Percentiles rank a stretch among this genome's conserved stretches.
Conservation (phyloP, 92 coral and sea anemone genomes). For the Zoanthus sansibaricus region DNA sequence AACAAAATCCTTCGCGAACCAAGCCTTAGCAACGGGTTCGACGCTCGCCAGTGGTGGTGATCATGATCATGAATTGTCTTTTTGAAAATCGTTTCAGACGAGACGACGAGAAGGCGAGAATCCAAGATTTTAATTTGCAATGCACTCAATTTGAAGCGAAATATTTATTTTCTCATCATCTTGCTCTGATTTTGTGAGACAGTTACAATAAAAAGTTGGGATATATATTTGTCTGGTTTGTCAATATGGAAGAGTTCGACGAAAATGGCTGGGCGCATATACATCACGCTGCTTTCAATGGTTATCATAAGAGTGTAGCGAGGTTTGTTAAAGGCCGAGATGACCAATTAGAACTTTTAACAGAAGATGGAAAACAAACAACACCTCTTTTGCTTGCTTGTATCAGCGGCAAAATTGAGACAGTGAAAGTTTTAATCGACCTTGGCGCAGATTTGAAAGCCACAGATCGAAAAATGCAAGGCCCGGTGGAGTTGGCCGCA, state of each 20-base stretch:
- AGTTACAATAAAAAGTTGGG: not conserved
- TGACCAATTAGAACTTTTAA: conserved; percentile 91
- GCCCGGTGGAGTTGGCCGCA: conserved; percentile 85
- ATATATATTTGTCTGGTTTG: not conserved
- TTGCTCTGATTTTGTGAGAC: conserved; percentile 4
- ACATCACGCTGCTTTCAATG: conserved; percentile 96
- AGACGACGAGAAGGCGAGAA: not conserved
- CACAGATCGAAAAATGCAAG: conserved; percentile 76
- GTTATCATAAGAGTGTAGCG: conserved; percentile 93
- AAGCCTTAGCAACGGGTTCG: not conserved
- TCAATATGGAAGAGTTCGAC: conserved; percentile 94
- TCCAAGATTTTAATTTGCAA: not conserved
- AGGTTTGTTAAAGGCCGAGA: conserved; percentile 87
- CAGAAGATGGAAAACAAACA: conserved; percentile 82
- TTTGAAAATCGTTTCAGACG: not conserved
- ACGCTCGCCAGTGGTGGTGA: not conserved
- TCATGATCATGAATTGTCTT: no score
- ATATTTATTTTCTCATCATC: not conserved
- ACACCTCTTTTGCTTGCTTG: conserved; percentile 93
- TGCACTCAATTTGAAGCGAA: not conserved
- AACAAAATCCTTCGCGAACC: not conserved
- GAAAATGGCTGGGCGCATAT: conserved; percentile 98
- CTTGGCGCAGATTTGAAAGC: conserved; percentile 86
- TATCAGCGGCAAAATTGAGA: conserved; percentile 83
- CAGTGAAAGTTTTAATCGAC: conserved; percentile 86